phyloP scores from a whole-genome alignment of 2,113 vertebrate species.

The Prunella himalayana region DNA sequence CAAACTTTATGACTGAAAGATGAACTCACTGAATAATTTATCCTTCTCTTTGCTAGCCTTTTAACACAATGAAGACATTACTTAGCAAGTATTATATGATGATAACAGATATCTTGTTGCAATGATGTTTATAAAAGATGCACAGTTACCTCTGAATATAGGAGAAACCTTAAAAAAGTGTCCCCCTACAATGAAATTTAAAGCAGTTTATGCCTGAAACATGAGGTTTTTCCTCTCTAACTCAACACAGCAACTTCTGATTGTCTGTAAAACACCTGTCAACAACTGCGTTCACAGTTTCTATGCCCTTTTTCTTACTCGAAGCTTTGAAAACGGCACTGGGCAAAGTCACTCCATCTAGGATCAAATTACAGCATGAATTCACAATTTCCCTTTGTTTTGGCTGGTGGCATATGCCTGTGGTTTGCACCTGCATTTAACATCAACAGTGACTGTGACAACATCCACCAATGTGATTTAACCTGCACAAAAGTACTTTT shows the following conservation, averaged over 20 bases:
- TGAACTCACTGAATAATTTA: not conserved
- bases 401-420: not conserved
- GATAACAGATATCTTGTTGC: not conserved
- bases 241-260: not conserved
- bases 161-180: not conserved
- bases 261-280: not conserved
- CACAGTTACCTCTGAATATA: not conserved
- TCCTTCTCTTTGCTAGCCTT: not conserved
- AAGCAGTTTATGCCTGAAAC: not conserved
- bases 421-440: not conserved
- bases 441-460: not conserved
- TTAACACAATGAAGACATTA: not conserved
- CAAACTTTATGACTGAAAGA: not conserved
- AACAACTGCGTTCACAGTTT: not conserved
- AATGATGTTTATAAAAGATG: not conserved
- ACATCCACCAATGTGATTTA: not conserved
- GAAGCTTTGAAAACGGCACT: not conserved
- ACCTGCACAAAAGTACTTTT: not conserved
- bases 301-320: not conserved
- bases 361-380: not conserved
- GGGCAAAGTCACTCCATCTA: not conserved
- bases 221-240: accelerated
- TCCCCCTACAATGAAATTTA: not conserved
- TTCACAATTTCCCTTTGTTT: not conserved
- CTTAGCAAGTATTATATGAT: not conserved